phyloP scores from a whole-genome alignment of 1,140 invertebrate genomes.

The Mya arenaria region DNA sequence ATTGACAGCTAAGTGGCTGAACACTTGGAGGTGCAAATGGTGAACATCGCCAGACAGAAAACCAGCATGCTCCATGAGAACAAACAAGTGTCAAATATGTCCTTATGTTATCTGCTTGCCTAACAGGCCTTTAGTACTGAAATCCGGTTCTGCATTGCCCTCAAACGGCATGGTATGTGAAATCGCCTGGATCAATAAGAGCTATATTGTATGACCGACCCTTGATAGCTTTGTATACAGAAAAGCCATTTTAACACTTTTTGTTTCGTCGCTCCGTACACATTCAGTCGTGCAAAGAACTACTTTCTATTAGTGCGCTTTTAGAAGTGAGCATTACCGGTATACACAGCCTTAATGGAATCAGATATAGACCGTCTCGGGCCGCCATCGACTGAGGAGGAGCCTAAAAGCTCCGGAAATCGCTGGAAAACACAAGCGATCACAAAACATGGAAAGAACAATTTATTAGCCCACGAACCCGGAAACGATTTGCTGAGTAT shows the following conservation, averaged over 20 bases:
- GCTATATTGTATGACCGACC: background rate
- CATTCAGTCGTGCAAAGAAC: background rate
- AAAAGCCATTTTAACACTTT: background rate
- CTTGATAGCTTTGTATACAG: background rate
- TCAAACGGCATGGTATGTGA: no score
- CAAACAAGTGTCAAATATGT: background rate
- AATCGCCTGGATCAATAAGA: background rate
- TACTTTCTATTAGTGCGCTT: background rate
- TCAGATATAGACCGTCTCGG: background rate
- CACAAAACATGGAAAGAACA: constrained; percentile 46
- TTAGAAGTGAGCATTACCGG: background rate
- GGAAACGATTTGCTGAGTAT: constrained; percentile 16
- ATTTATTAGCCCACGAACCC: constrained; percentile 47
- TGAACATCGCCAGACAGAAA: background rate
- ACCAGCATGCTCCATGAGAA: background rate
- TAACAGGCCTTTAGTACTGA: background rate
- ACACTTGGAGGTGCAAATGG: constrained; percentile 31
- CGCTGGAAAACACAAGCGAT: constrained; percentile 13
- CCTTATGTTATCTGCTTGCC: background rate
- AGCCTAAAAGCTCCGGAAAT: constrained; percentile 16
- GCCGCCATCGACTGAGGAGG: background rate
- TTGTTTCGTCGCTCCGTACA: background rate
- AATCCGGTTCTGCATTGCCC: no score
- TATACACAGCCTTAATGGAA: background rate
- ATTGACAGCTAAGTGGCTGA: constrained; percentile 29